Base-by-base conservation (phyloP, 2,797 vertebrate genomes). In the Mastacembelus armatus region DNA sequence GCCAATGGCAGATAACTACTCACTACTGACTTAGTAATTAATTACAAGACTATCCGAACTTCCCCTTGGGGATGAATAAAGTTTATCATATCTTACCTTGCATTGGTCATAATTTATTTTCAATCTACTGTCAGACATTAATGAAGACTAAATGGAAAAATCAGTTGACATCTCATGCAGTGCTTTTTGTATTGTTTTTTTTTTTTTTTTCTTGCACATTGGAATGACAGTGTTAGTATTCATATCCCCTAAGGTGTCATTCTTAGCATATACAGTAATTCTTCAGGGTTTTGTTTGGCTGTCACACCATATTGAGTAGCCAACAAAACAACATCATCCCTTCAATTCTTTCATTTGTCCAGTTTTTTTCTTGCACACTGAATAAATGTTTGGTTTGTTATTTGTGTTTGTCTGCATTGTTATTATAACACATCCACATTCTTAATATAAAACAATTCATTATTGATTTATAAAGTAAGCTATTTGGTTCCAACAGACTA, bases 211-310 rank as follows among this genome's bases (percentile, higher is more conserved):
- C n/a, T n/a, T n/a, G n/a, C n/a, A n/a, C n/a, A 8, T 35, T 29
- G 18, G 56, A 24, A 48, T 69, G 62, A 44, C 48, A 51, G 40
- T 40, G 56, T 50, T 62, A 39, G 59, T 33, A 38, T 59, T 50
- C 39, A 4, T 27, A 51, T 43, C 4, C 43, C 11, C 30, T 12
- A 26, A 27, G 44, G 62, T 65, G 44, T 65, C 56, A 15, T 36
- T 61, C 51, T 10, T 32, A 18, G 47, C 18, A 38, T 43, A 42
- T 39, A 18, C 35, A 10, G 21, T 63, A 2, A 55, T 64, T 75
- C 7, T 65, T 55, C 26, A n/a, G 7, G 27, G 49, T 72, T 83
- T 84, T 80, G 55, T 74, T 76, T 10, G n/a, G 50, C 61, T 78
- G 76, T 81, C 74, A 67, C 57, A 1, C 43, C 14, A 36, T 40